Evolutionary conservation across 2,797 vertebrate species (phyloP), one percentile per base, ranked within the genome.

Genomic region (Zenarchopterus dispar): DNA sequence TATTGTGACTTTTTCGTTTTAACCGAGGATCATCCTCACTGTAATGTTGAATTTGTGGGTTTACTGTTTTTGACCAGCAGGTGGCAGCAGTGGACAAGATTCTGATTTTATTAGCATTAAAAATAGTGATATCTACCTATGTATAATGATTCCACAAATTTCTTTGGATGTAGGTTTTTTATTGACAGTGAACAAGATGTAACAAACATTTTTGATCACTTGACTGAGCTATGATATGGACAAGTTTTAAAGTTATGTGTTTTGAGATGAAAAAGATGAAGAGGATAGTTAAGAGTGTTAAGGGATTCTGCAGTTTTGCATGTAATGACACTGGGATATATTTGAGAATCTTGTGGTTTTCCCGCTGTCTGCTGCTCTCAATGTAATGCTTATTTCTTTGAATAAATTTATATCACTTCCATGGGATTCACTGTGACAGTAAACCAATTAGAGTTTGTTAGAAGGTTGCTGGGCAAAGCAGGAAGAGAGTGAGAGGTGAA

Each of bases 361-460:
- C 15, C 2, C 6, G 36, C 22, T 39, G 8, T 5, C 9, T 62
- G 15, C 23, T 44, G 5, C 21, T 19, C 45, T 4, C 21, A 2
- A 54, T 24, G 52, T n/a, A 62, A 48, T 18, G 3, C 2, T 70
- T 74, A 6, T 70, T 75, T 21, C 21, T 47, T 22, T 11, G 51
- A 77, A 78, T 78, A 69, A 44, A 81, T 83, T 85, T 43, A 76
- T 9, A 48, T 31, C 31, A 56, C 59, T 21, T n/a, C 16, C 16
- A 0, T 65, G 65, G 4, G 66, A 91, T 87, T 70, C 63, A 47
- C 62, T 56, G 16, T 89, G 89, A 91, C 91, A 91, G 84, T 82
- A 90, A 91, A 89, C 87, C 88, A 89, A 91, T 93, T 93, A 92
- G 71, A 76, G 67, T 72, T 80, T 88, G 80, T 87, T 62, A 42